A percentile compares a stretch with the other conserved stretches of the same genome.
Conservation (phyloP, 1,140 invertebrate genomes). For the Stratiolaelaps scimitus region DNA sequence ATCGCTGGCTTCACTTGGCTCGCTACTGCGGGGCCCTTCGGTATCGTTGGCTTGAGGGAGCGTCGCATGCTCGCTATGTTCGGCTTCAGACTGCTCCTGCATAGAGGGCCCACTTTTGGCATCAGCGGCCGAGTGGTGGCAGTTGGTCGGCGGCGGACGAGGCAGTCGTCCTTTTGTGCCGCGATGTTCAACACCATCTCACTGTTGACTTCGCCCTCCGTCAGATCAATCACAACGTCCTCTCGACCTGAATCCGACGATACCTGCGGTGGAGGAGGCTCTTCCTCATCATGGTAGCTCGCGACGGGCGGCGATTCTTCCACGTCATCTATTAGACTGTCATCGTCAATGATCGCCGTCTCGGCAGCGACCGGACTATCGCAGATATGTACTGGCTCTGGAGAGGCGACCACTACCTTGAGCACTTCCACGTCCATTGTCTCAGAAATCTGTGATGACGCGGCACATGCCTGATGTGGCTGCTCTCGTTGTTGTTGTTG, state of each 20-base stretch:
- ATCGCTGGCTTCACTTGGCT: background rate
- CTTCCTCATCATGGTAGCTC: background rate
- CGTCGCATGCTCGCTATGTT: background rate
- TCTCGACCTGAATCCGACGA: background rate
- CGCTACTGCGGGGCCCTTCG: background rate
- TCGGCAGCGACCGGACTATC: conserved; percentile 2
- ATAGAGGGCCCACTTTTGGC: conserved; percentile 1
- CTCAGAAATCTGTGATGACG: too few relatives aligned
- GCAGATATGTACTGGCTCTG: too few relatives aligned
- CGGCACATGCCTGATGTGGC: too few relatives aligned
- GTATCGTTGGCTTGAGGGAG: background rate
- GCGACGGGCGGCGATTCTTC: too few relatives aligned
- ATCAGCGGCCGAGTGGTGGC: background rate
- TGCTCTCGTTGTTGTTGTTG: too few relatives aligned
- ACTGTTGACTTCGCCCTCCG: background rate
- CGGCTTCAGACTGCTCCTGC: conserved; percentile 14
- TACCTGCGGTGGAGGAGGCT: background rate
- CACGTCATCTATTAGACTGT: too few relatives aligned
- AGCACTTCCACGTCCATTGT: too few relatives aligned
- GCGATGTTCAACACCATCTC: background rate
- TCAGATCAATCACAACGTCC: conserved; percentile 14
- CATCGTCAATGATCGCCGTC: background rate
- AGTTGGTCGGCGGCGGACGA: background rate
- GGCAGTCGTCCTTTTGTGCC: conserved; percentile 2
- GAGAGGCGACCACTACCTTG: too few relatives aligned